These are phyloP conservation scores for Eilema depressum DNA, from an alignment of 2,888 invertebrate genomes.

Conservation along the genomic window DNA sequence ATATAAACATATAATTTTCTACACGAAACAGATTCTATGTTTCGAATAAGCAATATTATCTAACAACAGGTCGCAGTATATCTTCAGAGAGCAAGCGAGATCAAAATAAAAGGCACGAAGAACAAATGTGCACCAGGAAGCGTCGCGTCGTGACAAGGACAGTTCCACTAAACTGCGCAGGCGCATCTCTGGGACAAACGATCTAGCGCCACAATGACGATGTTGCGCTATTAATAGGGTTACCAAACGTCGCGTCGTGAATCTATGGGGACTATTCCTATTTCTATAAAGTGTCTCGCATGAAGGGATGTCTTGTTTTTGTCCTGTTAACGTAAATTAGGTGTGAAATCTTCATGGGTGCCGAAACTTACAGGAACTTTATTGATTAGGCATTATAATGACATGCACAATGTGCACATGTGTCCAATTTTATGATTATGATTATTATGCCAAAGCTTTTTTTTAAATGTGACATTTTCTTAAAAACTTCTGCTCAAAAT, in stretches of 20 bases:
- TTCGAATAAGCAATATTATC: background rate
- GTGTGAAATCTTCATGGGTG: no score
- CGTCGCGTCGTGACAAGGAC: slow-evolving; percentile 60
- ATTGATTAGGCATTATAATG: no score
- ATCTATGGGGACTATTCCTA: slow-evolving; percentile 7
- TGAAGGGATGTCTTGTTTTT: no score
- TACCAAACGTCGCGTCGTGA: background rate
- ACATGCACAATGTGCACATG: no score
- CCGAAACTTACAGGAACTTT: no score
- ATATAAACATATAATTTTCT: no score
- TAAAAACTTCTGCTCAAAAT: no score
- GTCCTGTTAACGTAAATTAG: no score
- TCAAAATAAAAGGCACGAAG: slow-evolving; percentile 49
- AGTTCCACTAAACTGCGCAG: slow-evolving; percentile 54
- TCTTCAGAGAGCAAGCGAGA: slow-evolving; percentile 32
- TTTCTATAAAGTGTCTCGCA: background rate
- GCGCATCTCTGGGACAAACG: slow-evolving; percentile 52
- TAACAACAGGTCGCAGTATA: slow-evolving; percentile 31
- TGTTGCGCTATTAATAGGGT: slow-evolving; percentile 6
- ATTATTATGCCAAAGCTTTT: no score
- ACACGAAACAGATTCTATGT: background rate
- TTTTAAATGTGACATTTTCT: no score
- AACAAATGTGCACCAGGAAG: slow-evolving; percentile 64
- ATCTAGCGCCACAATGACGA: slow-evolving; percentile 37
- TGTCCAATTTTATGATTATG: no score